phyloP scores from a whole-genome alignment of 2,888 invertebrate species.

The Catonia carolina region DNA sequence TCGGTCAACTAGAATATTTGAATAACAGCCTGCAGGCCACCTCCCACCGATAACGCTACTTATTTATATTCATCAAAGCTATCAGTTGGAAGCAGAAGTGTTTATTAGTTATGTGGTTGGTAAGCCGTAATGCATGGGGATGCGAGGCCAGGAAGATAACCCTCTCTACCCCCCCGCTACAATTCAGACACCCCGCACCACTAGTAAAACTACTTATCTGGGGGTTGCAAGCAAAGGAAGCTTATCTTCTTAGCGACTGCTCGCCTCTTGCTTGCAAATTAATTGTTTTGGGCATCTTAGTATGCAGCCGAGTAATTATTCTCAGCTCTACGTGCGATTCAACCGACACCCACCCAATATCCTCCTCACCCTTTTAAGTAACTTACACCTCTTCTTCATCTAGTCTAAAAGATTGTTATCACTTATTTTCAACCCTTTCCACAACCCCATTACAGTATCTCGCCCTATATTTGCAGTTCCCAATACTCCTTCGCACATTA shows the following conservation, averaged over 20 bases:
- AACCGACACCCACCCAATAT: too few species aligned
- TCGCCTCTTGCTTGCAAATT: constrained; percentile 12
- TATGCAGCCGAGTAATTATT: constrained; percentile 12
- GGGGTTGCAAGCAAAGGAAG: constrained; percentile 12
- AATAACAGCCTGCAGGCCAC: constrained; percentile 20
- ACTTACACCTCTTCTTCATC: too few species aligned
- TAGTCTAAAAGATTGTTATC: too few species aligned
- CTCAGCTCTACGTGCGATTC: not conserved
- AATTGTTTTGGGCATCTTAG: constrained; percentile 14
- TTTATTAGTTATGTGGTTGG: constrained; percentile 8
- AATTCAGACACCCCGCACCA: not conserved
- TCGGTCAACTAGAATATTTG: constrained; percentile 28
- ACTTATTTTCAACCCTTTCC: too few species aligned
- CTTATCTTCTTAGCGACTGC: constrained; percentile 12
- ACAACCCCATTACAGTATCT: too few species aligned
- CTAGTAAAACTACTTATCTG: constrained; percentile 6
- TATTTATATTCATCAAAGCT: constrained; percentile 15
- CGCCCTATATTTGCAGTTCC: too few species aligned
- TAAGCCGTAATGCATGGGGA: constrained; percentile 11
- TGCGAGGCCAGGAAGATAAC: constrained; percentile 2
- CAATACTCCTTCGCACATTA: too few species aligned
- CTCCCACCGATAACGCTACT: constrained; percentile 9
- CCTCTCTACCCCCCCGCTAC: not conserved
- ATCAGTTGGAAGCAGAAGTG: constrained; percentile 13
- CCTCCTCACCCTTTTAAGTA: too few species aligned